Base-by-base conservation (phyloP, 2,888 invertebrate genomes). In the Drosophila aldrichi region DNA sequence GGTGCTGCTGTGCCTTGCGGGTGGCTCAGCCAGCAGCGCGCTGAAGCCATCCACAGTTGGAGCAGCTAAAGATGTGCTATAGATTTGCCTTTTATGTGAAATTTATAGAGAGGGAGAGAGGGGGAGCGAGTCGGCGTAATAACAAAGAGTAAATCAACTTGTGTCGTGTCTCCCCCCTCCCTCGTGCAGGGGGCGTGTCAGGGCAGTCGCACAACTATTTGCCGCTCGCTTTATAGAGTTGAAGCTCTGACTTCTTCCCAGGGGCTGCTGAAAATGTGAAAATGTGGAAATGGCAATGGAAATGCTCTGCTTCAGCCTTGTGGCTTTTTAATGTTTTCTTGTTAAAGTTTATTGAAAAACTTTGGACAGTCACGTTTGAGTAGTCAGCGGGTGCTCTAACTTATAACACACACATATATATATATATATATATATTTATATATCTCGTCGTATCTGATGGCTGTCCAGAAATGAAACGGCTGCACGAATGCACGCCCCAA, bases 321-420 rank as follows among this genome's bases (percentile, higher is more conserved):
- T 88, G 85, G 85, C 88, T 89, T 89, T 89, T 88, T 86, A 88
- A 88, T 89, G 88, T 86, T 89, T 86, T 89, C 85, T 89, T 86
- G 89, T 86, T 86, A 82, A 86, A 89, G 88, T 86, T 86, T 86
- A 86, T 86, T 89, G 90, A 86, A 86, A 89, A 86, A 86, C 88
- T 89, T 86, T 86, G 83, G 83, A 77, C 86, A 88, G 86, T 88
- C 90, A 86, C 86, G 86, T 86, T 89, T 86, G 90, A 86, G 88
- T 86, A 89, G 86, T 89, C 90, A 85, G 86, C 83, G 81, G 87
- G 83, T 72, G 69, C 57, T 64, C 60, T 77, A 71, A 77, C 79
- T 79, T 77, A 83, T 80, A 82, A 70, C 29, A 40, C 3, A 56
- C 14, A 18, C 29, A 43, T 14, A 2, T 18, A 36, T 22, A 54